Evolutionary conservation across 2,888 invertebrate species (phyloP).

Genomic region (Lepidochitona cinerea): DNA sequence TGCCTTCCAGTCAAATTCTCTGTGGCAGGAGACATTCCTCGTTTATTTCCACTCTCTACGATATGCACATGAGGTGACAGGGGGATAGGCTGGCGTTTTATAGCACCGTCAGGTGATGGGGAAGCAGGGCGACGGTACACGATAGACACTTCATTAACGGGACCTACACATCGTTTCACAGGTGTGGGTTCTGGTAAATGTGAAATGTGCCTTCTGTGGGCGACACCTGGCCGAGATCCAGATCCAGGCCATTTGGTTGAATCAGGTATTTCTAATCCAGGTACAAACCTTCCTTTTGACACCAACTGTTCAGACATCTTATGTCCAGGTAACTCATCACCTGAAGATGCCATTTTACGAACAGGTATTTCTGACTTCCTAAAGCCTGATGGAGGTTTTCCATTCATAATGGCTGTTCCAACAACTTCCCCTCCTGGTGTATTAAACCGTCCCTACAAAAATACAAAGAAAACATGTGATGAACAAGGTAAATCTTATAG

Average conservation of each 20-base stretch:
- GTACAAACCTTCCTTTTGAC: neutral
- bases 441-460: neutral
- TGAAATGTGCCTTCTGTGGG: neutral
- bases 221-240: neutral
- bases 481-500: too few species aligned
- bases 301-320: neutral
- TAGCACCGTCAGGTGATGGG: conserved; percentile 18
- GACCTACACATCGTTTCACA: conserved; percentile 24
- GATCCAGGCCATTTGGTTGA: neutral
- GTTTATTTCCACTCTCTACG: neutral
- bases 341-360: neutral
- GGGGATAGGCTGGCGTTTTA: conserved; percentile 6
- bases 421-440: neutral
- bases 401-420: neutral
- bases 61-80: neutral
- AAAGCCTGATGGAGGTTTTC: neutral
- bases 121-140: conserved; percentile 54
- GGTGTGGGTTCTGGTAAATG: neutral
- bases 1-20: neutral
- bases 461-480: neutral
- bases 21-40: neutral
- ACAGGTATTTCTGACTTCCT: neutral
- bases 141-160: conserved; percentile 50
- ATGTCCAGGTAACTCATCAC: neutral
- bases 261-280: neutral